phyloP scores from a whole-genome alignment of 1,140 invertebrate genomes.

The Danaus melanippus region DNA sequence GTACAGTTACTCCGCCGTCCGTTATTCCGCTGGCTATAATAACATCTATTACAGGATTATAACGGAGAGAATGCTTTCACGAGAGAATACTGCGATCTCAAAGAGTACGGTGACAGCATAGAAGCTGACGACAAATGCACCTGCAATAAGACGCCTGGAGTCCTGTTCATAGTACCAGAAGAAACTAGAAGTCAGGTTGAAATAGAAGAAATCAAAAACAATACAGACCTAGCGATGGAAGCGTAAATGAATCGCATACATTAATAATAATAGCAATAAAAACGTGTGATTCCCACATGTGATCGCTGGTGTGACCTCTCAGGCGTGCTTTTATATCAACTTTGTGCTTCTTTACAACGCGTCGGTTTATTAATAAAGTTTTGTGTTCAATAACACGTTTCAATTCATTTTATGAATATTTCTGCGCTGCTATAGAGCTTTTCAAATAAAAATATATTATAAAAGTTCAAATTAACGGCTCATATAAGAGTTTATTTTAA shows the following conservation, averaged over 20 bases:
- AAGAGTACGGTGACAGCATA: constrained; percentile 11
- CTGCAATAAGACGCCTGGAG: constrained; percentile 4
- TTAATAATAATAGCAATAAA: too few relatives aligned
- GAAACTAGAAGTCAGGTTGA: constrained; percentile 50
- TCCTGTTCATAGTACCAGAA: constrained; percentile 32
- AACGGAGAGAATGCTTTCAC: constrained; percentile 16
- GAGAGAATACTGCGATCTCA: constrained; percentile 24
- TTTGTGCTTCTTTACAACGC: background rate
- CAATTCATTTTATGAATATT: background rate
- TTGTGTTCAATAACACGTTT: background rate
- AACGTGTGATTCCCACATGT: too few relatives aligned
- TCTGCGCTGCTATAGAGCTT: too few relatives aligned
- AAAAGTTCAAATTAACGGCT: too few relatives aligned
- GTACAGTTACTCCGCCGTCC: too few relatives aligned
- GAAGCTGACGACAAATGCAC: constrained; percentile 8
- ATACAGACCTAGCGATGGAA: constrained; percentile 8
- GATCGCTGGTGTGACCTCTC: too few relatives aligned
- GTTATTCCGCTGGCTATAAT: too few relatives aligned
- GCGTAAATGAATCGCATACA: too few relatives aligned
- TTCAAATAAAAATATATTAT: too few relatives aligned
- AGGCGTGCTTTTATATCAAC: background rate
- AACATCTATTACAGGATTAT: constrained; percentile 24
- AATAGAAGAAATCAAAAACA: constrained; percentile 39
- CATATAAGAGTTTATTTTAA: too few relatives aligned
- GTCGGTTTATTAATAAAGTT: constrained; percentile 2